Evolutionary conservation across 2,797 vertebrate species (phyloP).

Genomic region (Eulemur mongoz): DNA sequence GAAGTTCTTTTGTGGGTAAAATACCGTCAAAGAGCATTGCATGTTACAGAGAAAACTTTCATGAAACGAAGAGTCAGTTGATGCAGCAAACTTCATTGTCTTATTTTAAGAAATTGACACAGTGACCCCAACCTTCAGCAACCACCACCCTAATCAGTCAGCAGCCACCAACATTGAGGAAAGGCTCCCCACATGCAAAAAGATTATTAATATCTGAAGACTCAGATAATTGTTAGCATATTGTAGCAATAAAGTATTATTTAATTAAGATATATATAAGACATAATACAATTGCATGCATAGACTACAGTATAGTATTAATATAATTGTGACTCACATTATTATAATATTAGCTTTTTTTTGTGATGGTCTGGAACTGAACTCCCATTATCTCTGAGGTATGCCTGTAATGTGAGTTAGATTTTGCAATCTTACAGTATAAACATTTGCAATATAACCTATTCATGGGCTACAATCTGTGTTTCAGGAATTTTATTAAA

Average conservation of each 20-base stretch:
- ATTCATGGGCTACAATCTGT: background rate
- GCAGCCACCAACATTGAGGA: background rate
- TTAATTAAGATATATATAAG: background rate
- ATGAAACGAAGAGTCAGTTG: background rate
- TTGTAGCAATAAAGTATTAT: background rate
- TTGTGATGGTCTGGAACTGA: background rate
- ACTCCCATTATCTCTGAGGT: background rate
- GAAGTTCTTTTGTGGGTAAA: background rate
- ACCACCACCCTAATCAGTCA: too few relatives aligned
- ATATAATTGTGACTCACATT: background rate
- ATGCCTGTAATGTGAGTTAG: background rate
- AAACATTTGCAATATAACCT: background rate
- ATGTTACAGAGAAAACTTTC: background rate
- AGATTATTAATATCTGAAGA: background rate
- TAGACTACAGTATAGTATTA: background rate
- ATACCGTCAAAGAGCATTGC: background rate
- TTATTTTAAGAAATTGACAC: background rate
- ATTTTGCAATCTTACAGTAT: background rate
- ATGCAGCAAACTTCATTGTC: background rate
- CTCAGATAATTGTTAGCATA: background rate
- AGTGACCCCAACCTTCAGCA: background rate
- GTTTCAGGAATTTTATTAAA: background rate
- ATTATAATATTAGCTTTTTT: background rate
- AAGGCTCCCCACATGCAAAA: background rate
- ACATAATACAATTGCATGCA: background rate